Base-by-base conservation (phyloP, 2,888 invertebrate species). In the Drosophila fungiperda region DNA sequence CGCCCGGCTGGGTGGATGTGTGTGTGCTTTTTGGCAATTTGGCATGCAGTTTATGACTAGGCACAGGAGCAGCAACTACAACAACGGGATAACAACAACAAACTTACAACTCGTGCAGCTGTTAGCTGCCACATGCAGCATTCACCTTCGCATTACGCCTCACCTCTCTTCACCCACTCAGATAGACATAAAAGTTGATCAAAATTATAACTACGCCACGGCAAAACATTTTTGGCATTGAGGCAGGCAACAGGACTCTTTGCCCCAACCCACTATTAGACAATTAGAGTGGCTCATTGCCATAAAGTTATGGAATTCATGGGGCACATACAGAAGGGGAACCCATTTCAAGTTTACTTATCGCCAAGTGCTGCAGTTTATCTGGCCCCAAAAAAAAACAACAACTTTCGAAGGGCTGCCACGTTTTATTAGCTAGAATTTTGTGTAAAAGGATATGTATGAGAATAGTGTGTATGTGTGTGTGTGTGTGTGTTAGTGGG, bases 251-350 rank as follows among this genome's bases (percentile, higher is more conserved):
- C 15, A n/a, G 8, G 7, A 7, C 48, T 17, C 26, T n/a, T 2
- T 7, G 5, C 64, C 49, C 45, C 53, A 36, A 52, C 70, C 59
- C 54, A 66, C 63, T 71, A 73, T 74, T 55, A 68, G 52, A 88
- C 85, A 85, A 85, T 85, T 85, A 87, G 86, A 85, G 83, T 75
- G 74, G 73, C 82, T 75, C 88, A 84, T 84, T 78, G 90, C 86
- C 90, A 80, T 85, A 85, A 85, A 85, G 86, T 88, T 90, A 82
- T 89, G 65, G 88, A 69, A 89, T 88, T 89, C 90, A 85, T 87
- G 90, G 69, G 61, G 52, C 85, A 89, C 90, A 85, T 76, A 72
- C 66, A 66, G 61, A 68, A 54, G 67, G 67, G 50, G 68, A 72
- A 72, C 85, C 78, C 87, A 75, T 83, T 87, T 81, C 68, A 50